phyloP scores from a whole-genome alignment of 2,113 vertebrate species.

The Cyphomyrus discorhynchus region DNA sequence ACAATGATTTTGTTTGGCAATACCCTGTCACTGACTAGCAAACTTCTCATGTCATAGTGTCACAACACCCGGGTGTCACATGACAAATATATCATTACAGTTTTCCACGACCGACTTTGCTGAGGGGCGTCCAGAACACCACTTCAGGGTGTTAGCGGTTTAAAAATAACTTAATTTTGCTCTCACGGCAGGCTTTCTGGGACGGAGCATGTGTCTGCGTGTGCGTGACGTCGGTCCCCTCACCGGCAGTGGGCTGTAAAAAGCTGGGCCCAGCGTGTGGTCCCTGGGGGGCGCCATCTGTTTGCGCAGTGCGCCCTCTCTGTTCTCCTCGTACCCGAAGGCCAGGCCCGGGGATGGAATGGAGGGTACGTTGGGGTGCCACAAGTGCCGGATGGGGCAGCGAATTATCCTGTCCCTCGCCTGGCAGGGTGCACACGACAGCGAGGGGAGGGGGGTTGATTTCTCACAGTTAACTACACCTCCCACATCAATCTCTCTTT shows the following conservation, averaged over 20 bases:
- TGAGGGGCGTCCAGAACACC: neutral
- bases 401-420: conserved; percentile 39
- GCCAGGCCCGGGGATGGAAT: conserved; percentile 64
- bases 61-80: neutral
- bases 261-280: conserved; percentile 63
- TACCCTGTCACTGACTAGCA: neutral
- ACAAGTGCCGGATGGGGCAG: conserved; percentile 36
- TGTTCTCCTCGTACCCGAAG: conserved; percentile 63
- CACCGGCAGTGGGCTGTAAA: conserved; percentile 57
- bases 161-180: neutral
- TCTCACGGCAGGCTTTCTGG: neutral
- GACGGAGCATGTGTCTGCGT: neutral
- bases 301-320: conserved; percentile 51
- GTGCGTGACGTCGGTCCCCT: conserved; percentile 33
- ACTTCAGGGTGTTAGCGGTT: neutral
- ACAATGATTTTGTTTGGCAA: conserved; percentile 3
- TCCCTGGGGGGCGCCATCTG: conserved; percentile 52
- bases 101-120: neutral
- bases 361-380: conserved; percentile 55
- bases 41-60: neutral
- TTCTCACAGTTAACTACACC: neutral
- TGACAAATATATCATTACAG: neutral
- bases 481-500: neutral
- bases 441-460: neutral
- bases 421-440: conserved; percentile 2